A percentile compares a stretch with the other conserved stretches of the same genome.
These are phyloP conservation scores for Opisthocomus hoazin DNA, from an alignment of 2,113 vertebrate species.

Conservation along the genomic window DNA sequence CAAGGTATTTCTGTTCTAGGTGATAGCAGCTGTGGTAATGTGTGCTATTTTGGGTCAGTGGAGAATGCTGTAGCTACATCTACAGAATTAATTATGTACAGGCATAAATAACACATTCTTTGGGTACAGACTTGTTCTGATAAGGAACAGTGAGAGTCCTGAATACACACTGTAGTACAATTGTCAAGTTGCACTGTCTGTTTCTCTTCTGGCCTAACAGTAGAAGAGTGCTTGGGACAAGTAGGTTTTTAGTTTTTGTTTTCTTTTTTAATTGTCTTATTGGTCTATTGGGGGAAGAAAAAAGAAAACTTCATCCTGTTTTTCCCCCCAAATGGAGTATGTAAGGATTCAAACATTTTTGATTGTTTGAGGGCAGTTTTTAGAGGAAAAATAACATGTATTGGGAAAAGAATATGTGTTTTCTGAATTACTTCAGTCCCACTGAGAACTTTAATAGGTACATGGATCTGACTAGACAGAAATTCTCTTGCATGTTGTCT, in stretches of 20 bases:
- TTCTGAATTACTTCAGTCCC: background rate
- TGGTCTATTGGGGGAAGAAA: background rate
- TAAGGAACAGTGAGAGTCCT: background rate
- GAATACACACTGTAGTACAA: background rate
- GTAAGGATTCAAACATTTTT: background rate
- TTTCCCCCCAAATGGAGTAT: background rate
- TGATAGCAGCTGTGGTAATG: background rate
- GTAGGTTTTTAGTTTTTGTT: background rate
- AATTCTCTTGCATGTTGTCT: conserved; percentile 65
- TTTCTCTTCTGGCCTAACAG: background rate
- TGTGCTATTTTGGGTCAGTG: background rate
- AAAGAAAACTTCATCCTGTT: background rate
- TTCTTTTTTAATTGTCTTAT: background rate
- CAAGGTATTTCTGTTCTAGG: background rate
- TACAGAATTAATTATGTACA: background rate
- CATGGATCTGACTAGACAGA: background rate
- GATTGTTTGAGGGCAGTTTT: background rate
- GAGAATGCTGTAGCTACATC: background rate
- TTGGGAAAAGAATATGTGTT: background rate
- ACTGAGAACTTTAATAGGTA: background rate
- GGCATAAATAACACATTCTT: background rate
- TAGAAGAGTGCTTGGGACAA: background rate
- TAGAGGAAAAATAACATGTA: background rate
- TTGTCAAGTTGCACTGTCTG: background rate
- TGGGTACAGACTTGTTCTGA: background rate